phyloP scores from a whole-genome alignment of 2,797 vertebrate species.

The Gambusia yucatana region DNA sequence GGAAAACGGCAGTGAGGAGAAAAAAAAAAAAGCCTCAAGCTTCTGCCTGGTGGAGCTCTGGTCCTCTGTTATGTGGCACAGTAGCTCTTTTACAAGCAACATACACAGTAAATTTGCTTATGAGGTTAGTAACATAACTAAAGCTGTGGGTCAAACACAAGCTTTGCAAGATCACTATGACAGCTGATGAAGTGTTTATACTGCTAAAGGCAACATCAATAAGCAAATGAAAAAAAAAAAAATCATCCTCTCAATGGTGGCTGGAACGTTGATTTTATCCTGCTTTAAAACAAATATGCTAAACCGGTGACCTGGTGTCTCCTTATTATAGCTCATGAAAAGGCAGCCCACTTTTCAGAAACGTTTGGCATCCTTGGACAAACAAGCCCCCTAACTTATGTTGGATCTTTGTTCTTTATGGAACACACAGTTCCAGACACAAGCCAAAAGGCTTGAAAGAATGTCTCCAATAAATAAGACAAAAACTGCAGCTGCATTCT shows the following conservation, averaged over 20 bases:
- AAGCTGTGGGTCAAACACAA: not conserved
- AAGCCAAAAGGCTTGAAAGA: not conserved
- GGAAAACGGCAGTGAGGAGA: constrained; percentile 29
- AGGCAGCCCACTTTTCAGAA: not conserved
- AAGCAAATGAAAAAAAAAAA: not conserved
- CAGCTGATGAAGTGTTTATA: not conserved
- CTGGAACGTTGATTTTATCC: not conserved
- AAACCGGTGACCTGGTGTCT: not conserved
- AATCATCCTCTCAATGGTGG: not conserved
- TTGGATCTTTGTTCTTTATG: not conserved
- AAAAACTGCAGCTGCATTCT: not conserved
- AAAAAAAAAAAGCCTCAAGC: not conserved
- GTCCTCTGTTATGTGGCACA: constrained; percentile 2
- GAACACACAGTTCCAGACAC: not conserved
- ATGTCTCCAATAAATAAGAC: not conserved
- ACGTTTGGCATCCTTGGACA: not conserved
- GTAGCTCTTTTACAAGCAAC: not conserved
- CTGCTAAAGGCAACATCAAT: not conserved
- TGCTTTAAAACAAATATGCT: not conserved
- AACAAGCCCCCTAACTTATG: not conserved
- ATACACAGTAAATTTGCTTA: not conserved
- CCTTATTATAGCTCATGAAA: not conserved
- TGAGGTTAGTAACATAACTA: not conserved
- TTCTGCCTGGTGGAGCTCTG: constrained; percentile 14
- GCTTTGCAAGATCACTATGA: not conserved